Evolutionary conservation across 2,888 invertebrate species (phyloP), one percentile per base, ranked within the genome.

Genomic region (Baronia brevicornis): DNA sequence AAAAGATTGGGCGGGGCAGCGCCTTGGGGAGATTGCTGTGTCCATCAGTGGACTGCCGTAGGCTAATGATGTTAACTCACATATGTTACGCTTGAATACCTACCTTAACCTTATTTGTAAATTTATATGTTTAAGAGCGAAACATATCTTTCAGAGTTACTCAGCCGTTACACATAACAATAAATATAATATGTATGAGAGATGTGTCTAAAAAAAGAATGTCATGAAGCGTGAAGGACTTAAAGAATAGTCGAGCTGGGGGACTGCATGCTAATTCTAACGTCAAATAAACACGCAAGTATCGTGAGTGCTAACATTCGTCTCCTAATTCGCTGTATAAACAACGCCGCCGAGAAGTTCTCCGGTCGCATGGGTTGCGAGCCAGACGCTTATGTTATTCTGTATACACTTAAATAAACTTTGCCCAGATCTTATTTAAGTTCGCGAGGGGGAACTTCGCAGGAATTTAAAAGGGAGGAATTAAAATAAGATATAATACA

Each of bases 391-490:
- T 46, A 48, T 49, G 60, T 63, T 64, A 60, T 64, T 61, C 55
- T 52, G n/a, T n/a, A 55, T 61, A 51, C 54, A 62, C 56, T 67
- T 65, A 62, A 67, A 66, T 60, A 71, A 72, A 75, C 66, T 73
- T 54, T 59, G 47, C 50, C n/a, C 43, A 56, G 54, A 69, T 69
- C 68, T 68, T 73, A 72, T 78, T 77, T 75, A 72, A 74, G 60
- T 78, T 74, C 59, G 46, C 29, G 34, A 31, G 43, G 42, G 39
- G 42, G 41, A 40, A 43, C 43, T 43, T 40, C 39, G 41, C 42
- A 45, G 36, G 41, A 44, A 43, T 43, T 41, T 33, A 27, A 28
- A 25, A 34, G 34, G 34, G 24, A 29, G 24, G 29, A 34, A 34
- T 34, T 34, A 34, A 29, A 34, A 34, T 29, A 13, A 34, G 28